These are phyloP conservation scores for Pollenia labialis DNA, from an alignment of 2,888 invertebrate species.

Conservation along the genomic window DNA sequence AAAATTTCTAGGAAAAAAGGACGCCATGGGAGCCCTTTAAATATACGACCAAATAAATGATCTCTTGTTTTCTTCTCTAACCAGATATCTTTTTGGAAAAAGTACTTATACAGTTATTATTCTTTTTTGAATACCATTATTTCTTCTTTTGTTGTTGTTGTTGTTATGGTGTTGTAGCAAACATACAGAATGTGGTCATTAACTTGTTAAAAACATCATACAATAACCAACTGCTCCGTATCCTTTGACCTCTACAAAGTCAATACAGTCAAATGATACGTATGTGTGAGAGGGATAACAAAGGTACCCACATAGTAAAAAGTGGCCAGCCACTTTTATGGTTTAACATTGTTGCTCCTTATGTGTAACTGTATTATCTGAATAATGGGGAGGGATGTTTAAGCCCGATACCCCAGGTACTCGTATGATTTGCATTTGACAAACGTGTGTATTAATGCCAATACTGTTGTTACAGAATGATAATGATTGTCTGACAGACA, in stretches of 20 bases:
- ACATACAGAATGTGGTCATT: conserved; percentile 70
- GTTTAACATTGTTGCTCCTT: conserved; percentile 65
- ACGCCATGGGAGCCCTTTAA: conserved; percentile 35
- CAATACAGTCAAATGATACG: conserved; percentile 5
- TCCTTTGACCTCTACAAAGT: conserved; percentile 35
- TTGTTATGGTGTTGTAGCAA: conserved; percentile 41
- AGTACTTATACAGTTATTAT: conserved; percentile 57
- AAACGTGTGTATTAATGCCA: conserved; percentile 74
- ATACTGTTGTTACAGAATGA: conserved; percentile 57
- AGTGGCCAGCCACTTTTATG: conserved; percentile 72
- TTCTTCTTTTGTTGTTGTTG: conserved; percentile 37
- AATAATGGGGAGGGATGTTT: conserved; percentile 11
- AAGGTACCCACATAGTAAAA: conserved; percentile 51
- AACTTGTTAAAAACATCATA: conserved; percentile 71
- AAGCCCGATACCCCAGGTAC: neutral
- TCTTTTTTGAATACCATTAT: conserved; percentile 33
- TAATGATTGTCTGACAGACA: conserved; percentile 69
- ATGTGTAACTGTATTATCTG: neutral
- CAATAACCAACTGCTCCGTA: conserved; percentile 34
- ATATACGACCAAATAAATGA: conserved; percentile 32
- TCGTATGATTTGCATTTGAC: conserved; percentile 76
- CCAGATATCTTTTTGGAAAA: conserved; percentile 30
- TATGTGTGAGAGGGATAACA: neutral
- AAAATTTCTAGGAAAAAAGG: conserved; percentile 36
- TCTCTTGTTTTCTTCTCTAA: conserved; percentile 5